A percentile compares a stretch with the other conserved stretches of the same genome.
These are phyloP conservation scores for Lepetodrilus schrolli DNA, from an alignment of 2,888 invertebrate species.

Conservation along the genomic window DNA sequence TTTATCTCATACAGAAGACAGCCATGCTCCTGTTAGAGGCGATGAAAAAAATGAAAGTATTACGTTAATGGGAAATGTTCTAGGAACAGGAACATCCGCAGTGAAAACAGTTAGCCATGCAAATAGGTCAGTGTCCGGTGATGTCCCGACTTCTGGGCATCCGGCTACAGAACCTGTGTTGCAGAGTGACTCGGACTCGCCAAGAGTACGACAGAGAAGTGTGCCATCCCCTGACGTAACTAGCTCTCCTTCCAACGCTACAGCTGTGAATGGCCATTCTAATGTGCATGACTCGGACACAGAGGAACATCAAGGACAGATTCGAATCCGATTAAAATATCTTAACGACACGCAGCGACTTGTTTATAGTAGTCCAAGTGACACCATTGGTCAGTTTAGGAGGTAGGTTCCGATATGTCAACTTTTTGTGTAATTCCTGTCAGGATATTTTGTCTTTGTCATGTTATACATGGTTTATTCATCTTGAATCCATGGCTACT, in stretches of 20 bases:
- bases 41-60: not conserved
- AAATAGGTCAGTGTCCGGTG: not conserved
- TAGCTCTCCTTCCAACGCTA: not conserved
- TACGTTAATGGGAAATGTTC: not conserved
- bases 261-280: not conserved
- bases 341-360: conserved; percentile 75
- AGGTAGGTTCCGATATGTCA: conserved; percentile 64
- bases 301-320: conserved; percentile 42
- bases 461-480: too few relatives aligned
- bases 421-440: too few relatives aligned
- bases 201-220: not conserved
- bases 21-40: not conserved
- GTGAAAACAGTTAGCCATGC: not conserved
- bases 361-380: conserved; percentile 68
- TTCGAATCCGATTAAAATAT: conserved; percentile 74
- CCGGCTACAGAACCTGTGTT: not conserved
- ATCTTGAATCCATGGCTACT: too few relatives aligned
- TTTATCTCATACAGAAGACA: not conserved
- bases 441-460: too few relatives aligned
- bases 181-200: not conserved
- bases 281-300: not conserved
- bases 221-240: not conserved
- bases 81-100: too few relatives aligned
- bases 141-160: not conserved
- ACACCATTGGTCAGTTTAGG: conserved; percentile 76